Base-by-base conservation (phyloP, 2,888 invertebrate genomes). In the Drosophila anceps region DNA sequence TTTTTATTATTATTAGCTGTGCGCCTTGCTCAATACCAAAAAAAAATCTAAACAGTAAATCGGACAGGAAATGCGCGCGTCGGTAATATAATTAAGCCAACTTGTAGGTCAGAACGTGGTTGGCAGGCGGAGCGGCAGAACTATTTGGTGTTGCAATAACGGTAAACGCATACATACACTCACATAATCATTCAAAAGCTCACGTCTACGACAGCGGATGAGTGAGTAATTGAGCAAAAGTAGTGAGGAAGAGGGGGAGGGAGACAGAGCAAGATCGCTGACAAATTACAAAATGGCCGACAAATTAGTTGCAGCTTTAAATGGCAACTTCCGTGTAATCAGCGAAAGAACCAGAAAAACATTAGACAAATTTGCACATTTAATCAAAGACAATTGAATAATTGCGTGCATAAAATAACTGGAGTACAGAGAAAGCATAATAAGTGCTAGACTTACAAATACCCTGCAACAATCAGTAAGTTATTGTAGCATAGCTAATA, bases 321-420 rank as follows among this genome's bases (percentile, higher is more conserved):
- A 75, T 63, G 81, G 44, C 51, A 64, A 81, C 71, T 76, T 84
- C 84, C 84, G 86, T 60, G 44, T 73, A 70, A 70, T 61, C 58
- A 60, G 51, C 37, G 51, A 29, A 41, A 31, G 53, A 55, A 51
- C 46, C 18, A 41, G 50, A 41, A 79, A 68, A 85, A 67, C 65
- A 83, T 88, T 85, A 85, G 88, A 79, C 73, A 83, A 86, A 82
- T 86, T 91, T 90, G 91, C 91, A 90, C 91, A 87, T 84, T 88
- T 87, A 90, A 90, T 91, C 80, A 90, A 75, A 85, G 83, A 68
- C 85, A 90, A 90, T 90, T 90, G 81, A 83, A 90, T 90, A 91
- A 90, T 90, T 91, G 82, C 65, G 46, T 69, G 51, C 61, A 67
- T 55, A 67, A 57, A 69, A 62, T 69, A 76, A 75, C 72, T 84